Conservation (phyloP, 1,140 invertebrate genomes). For the Cotesia vestalis region DNA sequence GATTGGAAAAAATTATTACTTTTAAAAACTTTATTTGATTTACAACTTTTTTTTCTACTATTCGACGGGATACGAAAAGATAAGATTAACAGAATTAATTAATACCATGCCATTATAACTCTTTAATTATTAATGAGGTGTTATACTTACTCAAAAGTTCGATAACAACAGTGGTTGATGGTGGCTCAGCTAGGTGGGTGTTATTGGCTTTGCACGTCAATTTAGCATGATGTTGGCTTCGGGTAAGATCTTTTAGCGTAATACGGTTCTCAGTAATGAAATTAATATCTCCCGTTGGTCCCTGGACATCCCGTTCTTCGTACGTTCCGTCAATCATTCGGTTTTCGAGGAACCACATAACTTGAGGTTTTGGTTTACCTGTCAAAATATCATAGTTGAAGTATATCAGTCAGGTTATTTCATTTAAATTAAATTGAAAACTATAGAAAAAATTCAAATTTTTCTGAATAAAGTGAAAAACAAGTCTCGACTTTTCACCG, state of each 20-base stretch:
- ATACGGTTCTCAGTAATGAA: constrained; percentile 68
- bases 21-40: too few relatives aligned
- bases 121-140: too few relatives aligned
- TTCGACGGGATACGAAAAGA: too few relatives aligned
- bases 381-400: constrained; percentile 30
- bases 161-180: constrained; percentile 67
- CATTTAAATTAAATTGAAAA: too few relatives aligned
- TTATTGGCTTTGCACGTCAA: constrained; percentile 73
- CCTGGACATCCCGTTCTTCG: constrained; percentile 58
- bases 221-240: constrained; percentile 67
- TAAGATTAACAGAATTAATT: too few relatives aligned
- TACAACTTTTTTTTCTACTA: too few relatives aligned
- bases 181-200: constrained; percentile 68
- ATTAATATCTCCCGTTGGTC: constrained; percentile 52
- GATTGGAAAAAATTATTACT: too few relatives aligned
- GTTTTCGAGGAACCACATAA: constrained; percentile 70
- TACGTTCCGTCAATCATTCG: constrained; percentile 67
- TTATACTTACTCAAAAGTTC: constrained; percentile 72
- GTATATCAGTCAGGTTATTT: background rate
- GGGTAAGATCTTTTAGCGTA: constrained; percentile 58
- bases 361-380: constrained; percentile 70
- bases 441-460: too few relatives aligned
- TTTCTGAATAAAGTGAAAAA: too few relatives aligned
- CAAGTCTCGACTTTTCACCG: too few relatives aligned
- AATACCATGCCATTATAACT: too few relatives aligned